phyloP scores from a whole-genome alignment of 2,888 invertebrate species.

The Allolobophora icterica region DNA sequence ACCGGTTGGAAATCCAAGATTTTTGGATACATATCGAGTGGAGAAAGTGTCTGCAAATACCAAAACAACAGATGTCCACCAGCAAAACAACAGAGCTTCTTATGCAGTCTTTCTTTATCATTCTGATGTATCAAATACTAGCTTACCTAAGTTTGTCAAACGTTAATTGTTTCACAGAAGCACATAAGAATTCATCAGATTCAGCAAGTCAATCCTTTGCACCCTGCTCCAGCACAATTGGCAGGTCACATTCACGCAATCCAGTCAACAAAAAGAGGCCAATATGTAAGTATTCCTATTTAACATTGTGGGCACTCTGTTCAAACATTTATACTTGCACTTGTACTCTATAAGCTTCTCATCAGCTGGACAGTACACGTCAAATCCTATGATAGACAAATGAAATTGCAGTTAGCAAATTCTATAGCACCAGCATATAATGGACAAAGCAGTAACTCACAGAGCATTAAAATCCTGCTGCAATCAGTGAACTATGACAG shows the following conservation, averaged over 20 bases:
- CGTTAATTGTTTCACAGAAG: background rate
- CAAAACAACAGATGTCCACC: background rate
- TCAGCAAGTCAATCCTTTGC: too few relatives aligned
- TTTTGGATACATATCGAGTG: conserved; percentile 99
- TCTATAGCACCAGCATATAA: too few relatives aligned
- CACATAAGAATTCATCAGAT: background rate
- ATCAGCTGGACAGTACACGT: too few relatives aligned
- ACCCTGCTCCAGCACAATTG: too few relatives aligned
- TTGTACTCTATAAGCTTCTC: too few relatives aligned
- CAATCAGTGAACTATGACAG: too few relatives aligned
- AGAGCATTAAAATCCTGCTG: too few relatives aligned
- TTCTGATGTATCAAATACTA: background rate
- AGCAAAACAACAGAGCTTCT: background rate
- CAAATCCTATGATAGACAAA: too few relatives aligned
- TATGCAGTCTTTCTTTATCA: background rate
- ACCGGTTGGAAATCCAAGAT: conserved; percentile 97
- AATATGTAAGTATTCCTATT: background rate
- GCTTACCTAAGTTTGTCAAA: background rate
- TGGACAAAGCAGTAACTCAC: too few relatives aligned
- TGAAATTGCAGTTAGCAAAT: too few relatives aligned
- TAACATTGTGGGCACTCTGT: background rate
- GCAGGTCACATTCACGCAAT: background rate
- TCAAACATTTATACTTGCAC: too few relatives aligned
- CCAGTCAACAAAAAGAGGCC: background rate
- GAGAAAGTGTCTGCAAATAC: conserved; percentile 80